Base-by-base conservation (phyloP, 23 tunicate species). In the Clavelina lepadiformis region DNA sequence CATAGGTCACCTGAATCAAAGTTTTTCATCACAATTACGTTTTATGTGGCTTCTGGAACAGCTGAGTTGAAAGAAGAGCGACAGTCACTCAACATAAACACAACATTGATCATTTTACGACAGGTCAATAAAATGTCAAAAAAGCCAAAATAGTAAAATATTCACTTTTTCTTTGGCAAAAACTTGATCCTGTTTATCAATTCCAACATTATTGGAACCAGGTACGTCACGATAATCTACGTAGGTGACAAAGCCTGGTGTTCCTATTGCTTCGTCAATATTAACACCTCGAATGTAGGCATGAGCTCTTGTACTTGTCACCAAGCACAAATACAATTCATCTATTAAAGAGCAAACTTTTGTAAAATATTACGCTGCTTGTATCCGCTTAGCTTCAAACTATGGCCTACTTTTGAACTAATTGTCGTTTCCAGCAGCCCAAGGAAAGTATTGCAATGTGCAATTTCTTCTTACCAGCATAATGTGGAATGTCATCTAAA, bases 401-500 rank as follows among this genome's bases (percentile, higher is more conserved):
- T n/a, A n/a, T n/a, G n/a, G n/a, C n/a, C n/a, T n/a, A n/a, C n/a
- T n/a, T n/a, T n/a, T n/a, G n/a, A n/a, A n/a, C n/a, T n/a, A n/a
- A n/a, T n/a, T n/a, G n/a, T n/a, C n/a, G n/a, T n/a, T n/a, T n/a
- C n/a, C n/a, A n/a, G n/a, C n/a, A n/a, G n/a, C n/a, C n/a, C n/a
- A n/a, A n/a, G n/a, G n/a, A n/a, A n/a, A n/a, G n/a, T n/a, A n/a
- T n/a, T n/a, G n/a, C n/a, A n/a, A n/a, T n/a, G n/a, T n/a, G n/a
- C n/a, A n/a, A n/a, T n/a, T n/a, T n/a, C n/a, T n/a, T n/a, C n/a
- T n/a, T n/a, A 78, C 89, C 83, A 51, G 49, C 73, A 63, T 24
- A 54, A 5, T 66, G 73, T 15, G 84, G 89, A 31, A 94, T 70
- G 51, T 94, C 99, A 58, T 94, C 99, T 27, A 86, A 20, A 35